phyloP scores from a whole-genome alignment of 1,140 invertebrate species.

The Zaprionus davidi region DNA sequence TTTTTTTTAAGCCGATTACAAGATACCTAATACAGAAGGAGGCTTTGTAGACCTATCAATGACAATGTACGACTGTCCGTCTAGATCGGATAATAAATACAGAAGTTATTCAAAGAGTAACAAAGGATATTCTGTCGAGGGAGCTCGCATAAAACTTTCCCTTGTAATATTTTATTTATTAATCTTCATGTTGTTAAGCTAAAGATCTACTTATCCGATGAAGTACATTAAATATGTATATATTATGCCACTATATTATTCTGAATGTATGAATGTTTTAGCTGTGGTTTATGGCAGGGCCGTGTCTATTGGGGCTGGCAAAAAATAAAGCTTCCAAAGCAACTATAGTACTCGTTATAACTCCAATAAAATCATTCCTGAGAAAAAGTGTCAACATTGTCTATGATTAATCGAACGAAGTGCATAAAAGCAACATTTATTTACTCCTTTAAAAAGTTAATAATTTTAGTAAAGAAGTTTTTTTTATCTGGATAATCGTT shows the following conservation, averaged over 20 bases:
- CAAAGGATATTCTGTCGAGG: not conserved
- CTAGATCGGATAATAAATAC: not conserved
- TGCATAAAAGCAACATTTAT: not conserved
- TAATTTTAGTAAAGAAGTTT: slow-evolving; percentile 85
- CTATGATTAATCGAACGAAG: not conserved
- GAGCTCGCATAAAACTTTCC: not conserved
- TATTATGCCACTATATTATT: no score
- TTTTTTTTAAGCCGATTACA: not conserved
- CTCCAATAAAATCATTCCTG: not conserved
- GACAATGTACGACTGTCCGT: not conserved
- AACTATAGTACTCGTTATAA: not conserved
- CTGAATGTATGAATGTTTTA: no score
- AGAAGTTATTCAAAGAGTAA: not conserved
- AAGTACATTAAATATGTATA: no score
- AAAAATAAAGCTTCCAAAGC: no score
- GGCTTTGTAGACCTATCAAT: not conserved
- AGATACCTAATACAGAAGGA: no score
- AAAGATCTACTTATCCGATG: no score
- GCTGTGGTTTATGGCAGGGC: not conserved
- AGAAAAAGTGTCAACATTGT: not conserved
- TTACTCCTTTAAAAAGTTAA: slow-evolving; percentile 85
- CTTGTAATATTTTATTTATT: not conserved
- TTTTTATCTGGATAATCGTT: slow-evolving; percentile 86
- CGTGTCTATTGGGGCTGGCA: no score
- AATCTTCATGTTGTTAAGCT: not conserved